Evolutionary conservation across 2,797 vertebrate genomes (phyloP).

Genomic region (Leptatherina wallacei): DNA sequence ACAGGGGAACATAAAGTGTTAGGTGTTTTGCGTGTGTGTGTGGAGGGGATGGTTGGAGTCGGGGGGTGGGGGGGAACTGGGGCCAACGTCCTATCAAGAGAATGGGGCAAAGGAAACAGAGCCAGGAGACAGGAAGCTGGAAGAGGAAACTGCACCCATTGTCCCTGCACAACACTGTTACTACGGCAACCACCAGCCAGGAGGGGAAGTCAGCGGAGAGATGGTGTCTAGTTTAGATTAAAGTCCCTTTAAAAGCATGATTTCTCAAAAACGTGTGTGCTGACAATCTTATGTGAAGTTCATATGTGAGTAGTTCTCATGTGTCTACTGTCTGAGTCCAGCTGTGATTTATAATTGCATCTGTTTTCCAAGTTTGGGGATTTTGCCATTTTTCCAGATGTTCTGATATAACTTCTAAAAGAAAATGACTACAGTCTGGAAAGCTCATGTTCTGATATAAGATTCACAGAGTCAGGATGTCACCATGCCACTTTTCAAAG

Average conservation of each 20-base stretch:
- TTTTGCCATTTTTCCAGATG: neutral
- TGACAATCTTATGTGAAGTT: neutral
- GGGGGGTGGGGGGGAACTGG: conserved; percentile 42
- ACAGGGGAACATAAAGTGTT: conserved; percentile 58
- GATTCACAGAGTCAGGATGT: neutral
- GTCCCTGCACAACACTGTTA: conserved; percentile 85
- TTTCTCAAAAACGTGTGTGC: conserved; percentile 34
- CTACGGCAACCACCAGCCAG: conserved; percentile 78
- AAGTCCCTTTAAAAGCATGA: conserved; percentile 47
- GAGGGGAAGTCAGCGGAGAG: conserved; percentile 63
- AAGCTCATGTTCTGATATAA: neutral
- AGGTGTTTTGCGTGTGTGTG: conserved; percentile 33
- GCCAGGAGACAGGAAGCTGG: conserved; percentile 91
- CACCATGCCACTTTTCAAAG: neutral
- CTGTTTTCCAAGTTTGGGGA: too few relatives aligned
- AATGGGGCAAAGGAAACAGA: conserved; percentile 89
- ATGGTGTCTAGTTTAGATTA: conserved; percentile 43
- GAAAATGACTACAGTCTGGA: neutral
- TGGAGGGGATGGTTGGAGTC: neutral
- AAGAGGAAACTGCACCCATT: conserved; percentile 93
- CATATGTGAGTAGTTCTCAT: neutral
- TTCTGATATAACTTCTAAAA: neutral
- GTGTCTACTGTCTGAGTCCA: neutral
- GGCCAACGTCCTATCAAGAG: conserved; percentile 87
- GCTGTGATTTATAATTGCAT: neutral